Evolutionary conservation across 2,797 vertebrate species (phyloP), one percentile per base, ranked within the genome.

Genomic region (Muscicapa comitata): DNA sequence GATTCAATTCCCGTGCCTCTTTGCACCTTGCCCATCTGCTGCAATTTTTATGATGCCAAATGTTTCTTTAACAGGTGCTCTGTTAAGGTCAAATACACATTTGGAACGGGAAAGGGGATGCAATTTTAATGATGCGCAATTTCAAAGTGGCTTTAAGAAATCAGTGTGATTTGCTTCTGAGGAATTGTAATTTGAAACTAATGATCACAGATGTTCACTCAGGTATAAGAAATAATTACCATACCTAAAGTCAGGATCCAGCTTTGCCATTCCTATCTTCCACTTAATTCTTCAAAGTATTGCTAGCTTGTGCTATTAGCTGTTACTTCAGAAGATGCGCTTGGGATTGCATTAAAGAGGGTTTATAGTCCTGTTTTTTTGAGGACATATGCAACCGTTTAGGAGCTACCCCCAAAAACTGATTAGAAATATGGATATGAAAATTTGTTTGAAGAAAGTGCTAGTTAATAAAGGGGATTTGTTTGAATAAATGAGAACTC

Each of bases 131-230:
- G 51, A 85, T 38, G 38, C 70, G 77, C 77, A 74, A 65, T 95
- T 94, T 92, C 80, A 40, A 82, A 95, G 67, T 79, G 45, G 11
- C 57, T 79, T 92, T 77, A 93, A 92, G 81, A 91, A 77, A 93
- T 94, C 47, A 87, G 59, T 73, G 42, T 67, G 38, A 68, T 92
- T 91, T 92, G 35, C 59, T 63, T 74, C 24, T 86, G 83, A 86
- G 84, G 86, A 91, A 83, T 42, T 21, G 54, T 79, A 54, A 88
- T 93, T 75, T 93, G 47, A 92, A 94, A 33, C 45, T 89, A 91
- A 94, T 82, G 90, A 80, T 91, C 77, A 68, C 50, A 91, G 74
- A 54, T 94, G 81, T 91, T 92, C 42, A 29, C 19, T 85, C 38
- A 68, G 61, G 75, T 89, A 35, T 43, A 58, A 82, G 35, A 92